Conservation (phyloP, 2,113 vertebrate species). For the Spilogale gracilis region DNA sequence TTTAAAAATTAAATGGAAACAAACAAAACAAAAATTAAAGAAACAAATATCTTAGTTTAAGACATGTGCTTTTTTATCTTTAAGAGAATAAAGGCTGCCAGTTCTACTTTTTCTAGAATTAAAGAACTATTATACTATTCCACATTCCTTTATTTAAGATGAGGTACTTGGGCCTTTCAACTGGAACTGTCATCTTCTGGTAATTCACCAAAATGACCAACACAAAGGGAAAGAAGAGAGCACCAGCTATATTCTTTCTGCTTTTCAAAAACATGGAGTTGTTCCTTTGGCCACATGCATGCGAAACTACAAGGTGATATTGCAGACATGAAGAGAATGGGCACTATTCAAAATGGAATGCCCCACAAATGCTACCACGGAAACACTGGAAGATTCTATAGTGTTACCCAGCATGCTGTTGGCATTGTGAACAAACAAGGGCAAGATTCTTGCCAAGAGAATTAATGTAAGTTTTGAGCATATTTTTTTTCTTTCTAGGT, state of each 20-base stretch:
- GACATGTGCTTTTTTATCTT: slow-evolving; percentile 10
- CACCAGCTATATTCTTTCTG: neutral
- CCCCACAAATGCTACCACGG: neutral
- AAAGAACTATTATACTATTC: neutral
- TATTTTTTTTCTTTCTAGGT: neutral
- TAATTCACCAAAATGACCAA: neutral
- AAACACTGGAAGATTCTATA: neutral
- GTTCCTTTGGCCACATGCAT: neutral
- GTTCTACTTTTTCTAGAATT: neutral
- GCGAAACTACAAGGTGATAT: neutral
- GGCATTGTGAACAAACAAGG: neutral
- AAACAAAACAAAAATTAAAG: neutral
- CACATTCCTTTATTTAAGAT: neutral
- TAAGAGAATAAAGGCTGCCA: neutral
- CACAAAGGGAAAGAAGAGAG: neutral
- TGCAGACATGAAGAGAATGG: neutral
- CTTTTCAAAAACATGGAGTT: neutral
- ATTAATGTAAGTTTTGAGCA: neutral
- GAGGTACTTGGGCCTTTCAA: neutral
- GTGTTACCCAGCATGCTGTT: neutral
- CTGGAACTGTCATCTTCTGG: neutral
- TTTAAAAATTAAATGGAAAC: neutral
- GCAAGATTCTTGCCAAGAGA: neutral
- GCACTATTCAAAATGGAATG: neutral
- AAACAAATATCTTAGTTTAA: neutral